A percentile compares a stretch with the other conserved stretches of the same genome.
These are phyloP conservation scores for Amiota mariae DNA, from an alignment of 2,888 invertebrate genomes.

Conservation along the genomic window DNA sequence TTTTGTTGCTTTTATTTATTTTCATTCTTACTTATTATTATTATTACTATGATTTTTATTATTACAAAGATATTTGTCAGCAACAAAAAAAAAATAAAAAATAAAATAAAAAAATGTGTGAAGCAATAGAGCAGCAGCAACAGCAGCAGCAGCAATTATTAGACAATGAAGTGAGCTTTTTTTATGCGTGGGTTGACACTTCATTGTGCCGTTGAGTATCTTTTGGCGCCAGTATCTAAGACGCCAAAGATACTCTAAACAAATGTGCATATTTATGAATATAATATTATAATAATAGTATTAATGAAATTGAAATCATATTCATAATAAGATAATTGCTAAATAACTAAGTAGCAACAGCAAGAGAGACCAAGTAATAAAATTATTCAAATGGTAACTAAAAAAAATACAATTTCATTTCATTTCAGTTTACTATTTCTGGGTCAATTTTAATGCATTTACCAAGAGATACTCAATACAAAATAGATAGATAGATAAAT, in stretches of 20 bases:
- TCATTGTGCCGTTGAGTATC: constrained; percentile 51
- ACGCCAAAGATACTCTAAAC: too few relatives aligned
- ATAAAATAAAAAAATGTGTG: constrained; percentile 25
- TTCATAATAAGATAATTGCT: background rate
- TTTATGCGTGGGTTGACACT: constrained; percentile 26
- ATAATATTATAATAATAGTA: background rate
- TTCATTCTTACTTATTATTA: constrained; percentile 19
- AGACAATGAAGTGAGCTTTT: background rate
- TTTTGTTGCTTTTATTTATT: background rate
- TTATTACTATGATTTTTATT: constrained; percentile 2
- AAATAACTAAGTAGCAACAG: constrained; percentile 1
- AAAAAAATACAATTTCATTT: too few relatives aligned
- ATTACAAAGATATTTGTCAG: constrained; percentile 5
- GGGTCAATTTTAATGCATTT: constrained; percentile 18
- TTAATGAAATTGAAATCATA: too few relatives aligned
- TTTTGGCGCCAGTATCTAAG: constrained; percentile 55
- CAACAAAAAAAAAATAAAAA: too few relatives aligned
- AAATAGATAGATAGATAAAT: background rate
- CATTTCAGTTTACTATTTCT: background rate
- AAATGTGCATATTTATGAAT: background rate
- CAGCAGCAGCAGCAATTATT: too few relatives aligned
- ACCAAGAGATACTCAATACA: background rate
- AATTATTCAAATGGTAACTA: background rate
- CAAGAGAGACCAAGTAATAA: background rate
- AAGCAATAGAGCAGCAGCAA: constrained; percentile 6